These are phyloP conservation scores for Corythornis madagascariensis DNA, from an alignment of 2,113 vertebrate genomes.

Conservation along the genomic window DNA sequence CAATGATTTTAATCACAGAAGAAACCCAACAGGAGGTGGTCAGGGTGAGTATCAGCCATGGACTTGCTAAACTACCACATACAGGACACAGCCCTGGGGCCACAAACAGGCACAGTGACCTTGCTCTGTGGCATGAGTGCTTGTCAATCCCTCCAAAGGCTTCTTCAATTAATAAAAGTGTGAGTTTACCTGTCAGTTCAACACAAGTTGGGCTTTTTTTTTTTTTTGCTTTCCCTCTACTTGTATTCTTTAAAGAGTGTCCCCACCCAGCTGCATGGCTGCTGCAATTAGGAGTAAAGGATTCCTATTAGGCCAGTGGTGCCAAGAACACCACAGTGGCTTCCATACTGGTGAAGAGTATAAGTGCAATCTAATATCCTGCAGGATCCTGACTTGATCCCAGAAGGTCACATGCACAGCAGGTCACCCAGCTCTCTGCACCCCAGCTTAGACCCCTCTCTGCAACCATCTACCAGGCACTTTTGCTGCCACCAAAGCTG, in stretches of 20 bases:
- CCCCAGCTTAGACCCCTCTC: background rate
- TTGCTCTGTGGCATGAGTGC: background rate
- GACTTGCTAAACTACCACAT: background rate
- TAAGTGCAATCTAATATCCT: background rate
- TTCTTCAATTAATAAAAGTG: background rate
- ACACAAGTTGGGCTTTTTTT: background rate
- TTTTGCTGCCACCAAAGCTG: background rate
- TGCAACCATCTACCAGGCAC: fast-evolving
- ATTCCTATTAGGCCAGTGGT: background rate
- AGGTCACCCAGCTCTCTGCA: background rate
- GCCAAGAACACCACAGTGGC: background rate
- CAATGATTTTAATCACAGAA: fast-evolving
- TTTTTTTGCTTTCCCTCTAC: background rate
- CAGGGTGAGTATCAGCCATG: background rate
- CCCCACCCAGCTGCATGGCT: background rate
- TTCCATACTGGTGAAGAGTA: background rate
- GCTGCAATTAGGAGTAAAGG: background rate
- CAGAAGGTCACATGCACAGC: fast-evolving
- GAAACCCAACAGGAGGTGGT: fast-evolving
- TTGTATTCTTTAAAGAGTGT: background rate
- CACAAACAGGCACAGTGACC: fast-evolving
- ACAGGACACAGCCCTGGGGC: background rate
- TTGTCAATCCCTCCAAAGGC: background rate
- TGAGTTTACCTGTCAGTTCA: background rate
- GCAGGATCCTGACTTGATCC: too few relatives aligned